Percentiles rank a stretch among this genome's conserved stretches.
phyloP scores from a whole-genome alignment of 2,113 vertebrate species.

The Syngnathus scovelli region DNA sequence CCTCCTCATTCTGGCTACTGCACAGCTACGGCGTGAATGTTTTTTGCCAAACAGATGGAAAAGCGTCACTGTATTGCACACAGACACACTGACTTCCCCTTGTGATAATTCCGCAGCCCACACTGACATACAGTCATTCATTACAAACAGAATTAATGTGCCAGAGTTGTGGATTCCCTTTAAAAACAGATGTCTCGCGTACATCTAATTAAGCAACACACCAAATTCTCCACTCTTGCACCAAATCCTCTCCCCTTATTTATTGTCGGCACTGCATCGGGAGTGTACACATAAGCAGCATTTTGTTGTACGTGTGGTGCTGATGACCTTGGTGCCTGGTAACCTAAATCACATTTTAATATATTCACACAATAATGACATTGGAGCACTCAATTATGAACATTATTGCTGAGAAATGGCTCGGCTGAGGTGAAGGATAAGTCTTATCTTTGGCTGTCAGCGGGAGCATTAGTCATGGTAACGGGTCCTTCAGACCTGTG shows the following conservation, averaged over 20 bases:
- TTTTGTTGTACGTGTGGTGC: conserved; percentile 35
- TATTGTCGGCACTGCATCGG: conserved; percentile 11
- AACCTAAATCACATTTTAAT: conserved; percentile 71
- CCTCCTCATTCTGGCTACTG: conserved; percentile 61
- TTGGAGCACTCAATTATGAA: conserved; percentile 92
- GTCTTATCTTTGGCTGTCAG: conserved; percentile 98
- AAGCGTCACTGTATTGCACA: conserved; percentile 64
- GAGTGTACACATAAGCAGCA: conserved; percentile 8
- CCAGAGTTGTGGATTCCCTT: conserved; percentile 64
- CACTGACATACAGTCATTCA: conserved; percentile 66
- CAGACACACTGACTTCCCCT: conserved; percentile 49
- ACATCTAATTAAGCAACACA: conserved; percentile 66
- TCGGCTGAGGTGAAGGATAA: conserved; percentile 91
- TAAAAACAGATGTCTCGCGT: conserved; percentile 67
- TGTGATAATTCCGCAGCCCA: conserved; percentile 64
- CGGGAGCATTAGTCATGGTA: conserved; percentile 92
- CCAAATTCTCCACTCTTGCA: conserved; percentile 47
- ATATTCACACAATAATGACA: conserved; percentile 91
- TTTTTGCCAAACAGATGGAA: conserved; percentile 72
- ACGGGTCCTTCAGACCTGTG: conserved; percentile 91
- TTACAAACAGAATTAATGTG: conserved; percentile 71
- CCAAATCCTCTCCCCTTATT: conserved; percentile 43
- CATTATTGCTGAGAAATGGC: conserved; percentile 98
- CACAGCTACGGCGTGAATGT: conserved; percentile 43
- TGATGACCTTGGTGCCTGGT: conserved; percentile 58